Percentiles rank a stretch among this genome's conserved stretches.
Evolutionary conservation across 2,113 vertebrate genomes (phyloP).

Genomic region (Pelecanoides urinatrix): DNA sequence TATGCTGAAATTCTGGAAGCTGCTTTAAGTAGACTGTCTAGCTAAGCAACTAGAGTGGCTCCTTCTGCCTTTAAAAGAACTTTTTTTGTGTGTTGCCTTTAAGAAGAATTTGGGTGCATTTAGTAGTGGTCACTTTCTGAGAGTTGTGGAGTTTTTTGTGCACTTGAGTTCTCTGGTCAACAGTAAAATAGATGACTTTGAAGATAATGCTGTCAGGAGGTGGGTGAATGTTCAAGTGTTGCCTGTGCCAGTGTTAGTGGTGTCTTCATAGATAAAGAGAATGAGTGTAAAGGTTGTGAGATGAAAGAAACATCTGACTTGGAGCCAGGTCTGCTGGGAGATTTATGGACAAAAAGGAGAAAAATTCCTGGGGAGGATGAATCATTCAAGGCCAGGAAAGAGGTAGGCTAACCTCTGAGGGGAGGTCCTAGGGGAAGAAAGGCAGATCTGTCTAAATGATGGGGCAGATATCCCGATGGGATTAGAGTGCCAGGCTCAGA

Average conservation of each 20-base stretch:
- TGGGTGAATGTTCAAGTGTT: neutral
- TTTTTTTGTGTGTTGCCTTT: neutral
- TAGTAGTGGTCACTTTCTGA: neutral
- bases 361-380: neutral
- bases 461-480: neutral
- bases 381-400: neutral
- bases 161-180: neutral
- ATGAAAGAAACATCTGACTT: neutral
- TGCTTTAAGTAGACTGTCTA: neutral
- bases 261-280: neutral
- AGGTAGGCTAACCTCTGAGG: neutral
- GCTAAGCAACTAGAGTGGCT: neutral
- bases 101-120: neutral
- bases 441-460: neutral
- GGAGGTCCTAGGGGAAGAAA: neutral
- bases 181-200: neutral
- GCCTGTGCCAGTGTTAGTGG: rapidly evolving
- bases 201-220: neutral
- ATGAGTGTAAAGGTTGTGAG: neutral
- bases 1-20: neutral
- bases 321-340: neutral
- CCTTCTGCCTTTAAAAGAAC: neutral
- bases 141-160: neutral
- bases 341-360: neutral
- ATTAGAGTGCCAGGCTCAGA: neutral